Base-by-base conservation (phyloP, 2,888 invertebrate species). In the Limenitis camilla region DNA sequence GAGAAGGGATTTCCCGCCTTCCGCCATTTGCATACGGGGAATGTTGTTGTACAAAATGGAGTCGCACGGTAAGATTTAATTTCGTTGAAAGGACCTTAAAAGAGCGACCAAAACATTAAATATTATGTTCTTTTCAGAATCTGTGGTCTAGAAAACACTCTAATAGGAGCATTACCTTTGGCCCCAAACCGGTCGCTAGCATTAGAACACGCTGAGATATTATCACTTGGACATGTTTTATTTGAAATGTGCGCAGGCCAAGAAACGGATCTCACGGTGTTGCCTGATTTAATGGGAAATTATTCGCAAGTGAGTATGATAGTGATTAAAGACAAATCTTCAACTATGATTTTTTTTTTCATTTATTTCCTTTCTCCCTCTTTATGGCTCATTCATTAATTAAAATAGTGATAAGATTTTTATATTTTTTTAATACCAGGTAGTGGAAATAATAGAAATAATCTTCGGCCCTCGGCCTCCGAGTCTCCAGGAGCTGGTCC, bases 221-320 rank as follows among this genome's bases (percentile, higher is more conserved):
- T 90, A 29, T 81, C 90, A 79, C 92, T 96, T 65, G 96, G 96
- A 31, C 94, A 94, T 75, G 90, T 97, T 68, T 86, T 97, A 52
- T 96, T 94, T 76, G 97, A 97, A 85, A 97, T 97, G 96, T 93
- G 95, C 66, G 92, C 95, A 11, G 97, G 95, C 36, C 91, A 93
- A 62, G 94, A 96, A 69, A 81, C 96, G 59, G 91, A 92, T 63
- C 89, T 92, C 42, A 88, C 92, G 38, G 91, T 95, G 47, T 90
- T 93, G 61, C 90, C 92, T 4, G 91, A 92, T 60, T 91, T 96
- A 69, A 85, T 94, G 47, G 61, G 74, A 74, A 91, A 75, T 79
- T 92, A 78, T 91, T 93, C 95, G 48, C 92, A 93, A 83, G 94
- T 94, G 73, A 81, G 8, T 28, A 9, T 19, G 19, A 19, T 35